phyloP scores from a whole-genome alignment of 1,140 invertebrate genomes.

The Proctacanthus coquilletti region DNA sequence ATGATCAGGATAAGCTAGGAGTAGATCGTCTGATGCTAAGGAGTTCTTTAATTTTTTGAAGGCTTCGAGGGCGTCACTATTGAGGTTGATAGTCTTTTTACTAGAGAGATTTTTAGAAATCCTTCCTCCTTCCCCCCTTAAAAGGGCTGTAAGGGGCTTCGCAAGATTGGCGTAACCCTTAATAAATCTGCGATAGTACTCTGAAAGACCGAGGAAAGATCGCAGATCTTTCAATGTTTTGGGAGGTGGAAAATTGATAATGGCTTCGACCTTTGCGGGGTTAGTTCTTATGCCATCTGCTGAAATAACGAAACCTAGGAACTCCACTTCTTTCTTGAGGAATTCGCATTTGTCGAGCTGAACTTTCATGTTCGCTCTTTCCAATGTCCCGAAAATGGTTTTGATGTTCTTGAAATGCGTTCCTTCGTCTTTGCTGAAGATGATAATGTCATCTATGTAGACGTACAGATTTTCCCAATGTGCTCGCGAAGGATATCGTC shows the following conservation, averaged over 20 bases:
- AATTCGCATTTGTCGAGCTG: constrained; percentile 2
- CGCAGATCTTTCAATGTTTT: constrained; percentile 12
- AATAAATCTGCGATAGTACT: constrained; percentile 17
- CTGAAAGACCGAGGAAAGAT: constrained; percentile 16
- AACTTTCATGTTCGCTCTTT: not conserved
- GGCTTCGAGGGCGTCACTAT: constrained; percentile 11
- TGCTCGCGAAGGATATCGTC: not conserved
- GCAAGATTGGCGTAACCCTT: constrained; percentile 13
- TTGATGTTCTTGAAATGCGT: not conserved
- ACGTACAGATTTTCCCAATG: not conserved
- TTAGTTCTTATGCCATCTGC: constrained; percentile 12
- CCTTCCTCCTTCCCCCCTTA: constrained; percentile 7
- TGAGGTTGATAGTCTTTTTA: constrained; percentile 15
- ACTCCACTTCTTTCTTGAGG: not conserved
- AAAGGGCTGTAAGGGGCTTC: constrained; percentile 9
- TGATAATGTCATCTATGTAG: not conserved
- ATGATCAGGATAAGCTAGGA: no score
- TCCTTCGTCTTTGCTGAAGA: not conserved
- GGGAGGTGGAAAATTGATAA: constrained; percentile 14
- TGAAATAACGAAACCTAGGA: constrained; percentile 5
- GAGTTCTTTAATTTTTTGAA: constrained; percentile 15
- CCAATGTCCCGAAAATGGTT: constrained; percentile 1
- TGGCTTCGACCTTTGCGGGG: constrained; percentile 10
- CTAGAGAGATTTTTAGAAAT: constrained; percentile 10
- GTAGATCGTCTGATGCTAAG: no score